Percentiles rank a stretch among this genome's conserved stretches.
phyloP scores from a whole-genome alignment of 2,888 invertebrate species.

The Allacma fusca region DNA sequence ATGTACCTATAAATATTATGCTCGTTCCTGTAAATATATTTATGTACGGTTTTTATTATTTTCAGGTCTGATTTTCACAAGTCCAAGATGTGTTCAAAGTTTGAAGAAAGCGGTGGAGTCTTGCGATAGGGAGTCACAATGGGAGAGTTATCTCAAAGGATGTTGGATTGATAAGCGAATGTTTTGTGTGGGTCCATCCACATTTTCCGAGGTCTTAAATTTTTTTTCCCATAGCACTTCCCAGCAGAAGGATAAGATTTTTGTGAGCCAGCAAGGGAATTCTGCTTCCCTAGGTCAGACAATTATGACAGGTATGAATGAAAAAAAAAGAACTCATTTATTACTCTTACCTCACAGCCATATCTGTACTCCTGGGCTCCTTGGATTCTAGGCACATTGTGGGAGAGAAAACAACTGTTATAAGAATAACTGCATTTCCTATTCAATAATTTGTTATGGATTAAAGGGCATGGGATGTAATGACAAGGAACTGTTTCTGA shows the following conservation, averaged over 20 bases:
- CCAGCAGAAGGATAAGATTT: constrained; percentile 20
- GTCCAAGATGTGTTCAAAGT: constrained; percentile 52
- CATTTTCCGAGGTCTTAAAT: constrained; percentile 21
- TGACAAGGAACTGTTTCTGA: no score
- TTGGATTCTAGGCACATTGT: neutral
- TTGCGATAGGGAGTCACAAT: neutral
- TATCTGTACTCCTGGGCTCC: no score
- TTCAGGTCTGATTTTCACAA: constrained; percentile 53
- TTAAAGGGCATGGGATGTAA: no score
- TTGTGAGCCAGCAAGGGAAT: constrained; percentile 47
- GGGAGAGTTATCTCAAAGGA: constrained; percentile 38
- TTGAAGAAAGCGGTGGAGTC: constrained; percentile 40
- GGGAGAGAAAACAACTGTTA: no score
- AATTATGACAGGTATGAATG: constrained; percentile 47
- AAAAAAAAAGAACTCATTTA: neutral
- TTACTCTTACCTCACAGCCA: neutral
- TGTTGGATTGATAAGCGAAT: constrained; percentile 47
- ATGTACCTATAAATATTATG: no score
- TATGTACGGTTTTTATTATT: neutral
- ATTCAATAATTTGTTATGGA: no score
- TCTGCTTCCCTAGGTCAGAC: constrained; percentile 48
- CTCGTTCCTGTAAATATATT: no score
- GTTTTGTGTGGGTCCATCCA: constrained; percentile 53
- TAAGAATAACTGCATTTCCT: no score
- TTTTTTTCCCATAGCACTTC: constrained; percentile 22